Base-by-base conservation (phyloP, 35 echinoderm and acorn worm species). In the Heliocidaris tuberculata region DNA sequence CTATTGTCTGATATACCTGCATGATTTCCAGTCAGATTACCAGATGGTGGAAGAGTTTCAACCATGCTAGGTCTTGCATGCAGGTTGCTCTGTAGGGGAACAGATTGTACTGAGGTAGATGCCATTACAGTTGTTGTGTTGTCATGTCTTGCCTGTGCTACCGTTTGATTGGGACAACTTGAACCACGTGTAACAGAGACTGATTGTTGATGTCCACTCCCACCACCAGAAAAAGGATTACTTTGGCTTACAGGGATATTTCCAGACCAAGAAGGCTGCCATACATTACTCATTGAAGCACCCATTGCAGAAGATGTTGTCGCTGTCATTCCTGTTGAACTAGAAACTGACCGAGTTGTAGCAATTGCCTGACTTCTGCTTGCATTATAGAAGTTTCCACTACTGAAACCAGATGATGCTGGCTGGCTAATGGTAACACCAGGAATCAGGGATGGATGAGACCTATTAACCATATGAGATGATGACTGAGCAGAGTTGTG, bases 51-150 rank as follows among this genome's bases (percentile, higher is more conserved):
- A 19, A 78, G 21, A 78, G 65, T 42, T 71, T 96, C 96, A 96
- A 90, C 90, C 94, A 96, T 93, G 60, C 85, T 93, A 30, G 85
- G 60, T 93, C 94, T 95, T 93, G 93, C n/a, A 60, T 88, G 59
- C 17, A 98, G 35, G 24, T 98, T 98, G 54, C 97, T 98, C 59
- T 96, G 96, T 21, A 98, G 95, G n/a, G 96, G 97, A 19, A 98
- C 97, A 65, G 97, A 98, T 89, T 98, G 97, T 35, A 98, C 94
- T 86, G 85, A 32, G 31, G 30, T 48, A 35, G 94, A 27, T 50
- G 91, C 47, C 10, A 31, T 59, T 11, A 93, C 31, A 50, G 91
- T 93, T 15, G 65, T 78, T n/a, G 65, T 17, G 65, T 24, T 78
- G 19, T 27, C 65, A 78, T 78, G 60, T 27, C 60, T 27, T 70